Evolutionary conservation across 2,888 invertebrate genomes (phyloP), one percentile per base, ranked within the genome.

Genomic region (Amiota mariae): DNA sequence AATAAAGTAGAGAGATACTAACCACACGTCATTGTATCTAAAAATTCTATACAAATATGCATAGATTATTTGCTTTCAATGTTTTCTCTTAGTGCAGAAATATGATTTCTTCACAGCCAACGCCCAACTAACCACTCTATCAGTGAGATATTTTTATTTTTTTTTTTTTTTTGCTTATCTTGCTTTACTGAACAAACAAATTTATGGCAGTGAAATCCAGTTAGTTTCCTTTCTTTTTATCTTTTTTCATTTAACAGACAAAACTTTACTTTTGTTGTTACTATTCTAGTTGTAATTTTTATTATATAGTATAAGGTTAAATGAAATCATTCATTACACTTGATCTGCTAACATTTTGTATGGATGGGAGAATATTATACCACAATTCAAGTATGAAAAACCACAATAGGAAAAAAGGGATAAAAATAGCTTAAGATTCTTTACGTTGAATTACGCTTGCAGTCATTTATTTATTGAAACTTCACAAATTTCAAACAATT

Each of bases 381-480:
- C 36, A 36, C 0, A 51, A 51, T n/a, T 51, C 24, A 12, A 3
- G 54, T n/a, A 46, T 59, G 13, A 46, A 61, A 12, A 61, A 61
- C 18, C 13, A 12, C 54, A n/a, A 51, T 20, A 61, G 61, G 8
- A 24, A 10, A 63, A 63, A 63, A 63, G 10, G 36, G 13, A 20
- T 61, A 61, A 61, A 18, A 18, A 63, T 10, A 63, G 13, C 20
- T 18, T 24, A 24, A 36, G 36, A 36, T 36, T 36, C 36, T 6
- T 6, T 4, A 36, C 2, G 36, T 6, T 36, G 36, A 36, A 36
- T 36, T 36, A 36, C 46, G 13, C 64, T 64, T 47, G 46, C 64
- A 47, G 46, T 64, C 64, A 64, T 20, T 64, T 64, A 20, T 64
- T 47, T 64, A 64, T 47, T 64, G 46, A 64, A 64, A 64, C 46